Percentiles rank a stretch among this genome's conserved stretches.
These are phyloP conservation scores for Erebia aethiops DNA, from an alignment of 2,888 invertebrate genomes.

Conservation along the genomic window DNA sequence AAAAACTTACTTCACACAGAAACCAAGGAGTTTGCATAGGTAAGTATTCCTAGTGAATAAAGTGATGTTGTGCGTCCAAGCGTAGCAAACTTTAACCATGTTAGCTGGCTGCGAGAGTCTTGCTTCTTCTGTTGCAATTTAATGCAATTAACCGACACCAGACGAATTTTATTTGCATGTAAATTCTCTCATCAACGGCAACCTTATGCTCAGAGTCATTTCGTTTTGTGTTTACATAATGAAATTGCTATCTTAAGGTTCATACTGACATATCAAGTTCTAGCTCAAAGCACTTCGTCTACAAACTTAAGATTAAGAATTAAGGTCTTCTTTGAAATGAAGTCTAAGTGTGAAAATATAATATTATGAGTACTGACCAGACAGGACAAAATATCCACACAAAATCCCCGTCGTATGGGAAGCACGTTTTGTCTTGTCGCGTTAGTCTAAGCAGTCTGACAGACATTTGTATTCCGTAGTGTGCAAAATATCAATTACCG, in stretches of 20 bases:
- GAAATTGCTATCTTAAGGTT: conserved; percentile 14
- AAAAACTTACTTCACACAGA: too few relatives aligned
- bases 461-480: too few relatives aligned
- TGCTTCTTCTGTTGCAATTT: conserved; percentile 53
- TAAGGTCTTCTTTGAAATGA: too few relatives aligned
- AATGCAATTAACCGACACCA: conserved; percentile 48
- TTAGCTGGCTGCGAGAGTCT: conserved; percentile 26
- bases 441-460: too few relatives aligned
- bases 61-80: background rate
- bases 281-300: too few relatives aligned
- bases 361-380: too few relatives aligned
- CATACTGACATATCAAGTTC: background rate
- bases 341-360: too few relatives aligned
- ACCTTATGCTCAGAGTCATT: conserved; percentile 46
- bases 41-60: background rate
- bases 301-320: too few relatives aligned
- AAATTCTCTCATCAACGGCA: conserved; percentile 73
- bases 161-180: conserved; percentile 67
- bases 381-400: too few relatives aligned
- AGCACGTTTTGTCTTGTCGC: too few relatives aligned
- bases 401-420: too few relatives aligned
- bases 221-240: conserved; percentile 29
- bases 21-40: background rate
- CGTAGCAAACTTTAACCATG: conserved; percentile 9
- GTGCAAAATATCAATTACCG: too few relatives aligned